A percentile compares a stretch with the other conserved stretches of the same genome.
Conservation (phyloP, 2,113 vertebrate genomes). For the Carassius auratus region DNA sequence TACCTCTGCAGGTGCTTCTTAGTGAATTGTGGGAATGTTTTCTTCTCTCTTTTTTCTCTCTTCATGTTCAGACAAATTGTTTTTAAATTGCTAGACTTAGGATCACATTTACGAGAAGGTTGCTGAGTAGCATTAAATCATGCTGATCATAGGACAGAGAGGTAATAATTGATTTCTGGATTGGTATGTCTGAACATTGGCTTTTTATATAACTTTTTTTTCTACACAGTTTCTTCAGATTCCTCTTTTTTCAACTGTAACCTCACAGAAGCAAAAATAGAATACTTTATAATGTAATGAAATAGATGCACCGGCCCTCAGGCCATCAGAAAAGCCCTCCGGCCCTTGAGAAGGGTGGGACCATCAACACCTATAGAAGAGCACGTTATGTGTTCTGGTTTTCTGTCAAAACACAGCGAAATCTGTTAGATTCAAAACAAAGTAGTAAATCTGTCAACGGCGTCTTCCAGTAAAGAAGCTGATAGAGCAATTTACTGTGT, state of each 20-base stretch:
- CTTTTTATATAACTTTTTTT: not conserved
- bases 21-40: slow-evolving; percentile 22
- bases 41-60: not conserved
- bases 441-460: slow-evolving; percentile 56
- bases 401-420: not conserved
- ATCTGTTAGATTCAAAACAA: slow-evolving; percentile 49
- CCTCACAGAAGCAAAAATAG: not conserved
- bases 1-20: slow-evolving; percentile 13
- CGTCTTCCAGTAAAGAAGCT: slow-evolving; percentile 10
- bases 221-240: not conserved
- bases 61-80: slow-evolving; percentile 26
- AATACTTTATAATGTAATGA: not conserved
- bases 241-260: not conserved
- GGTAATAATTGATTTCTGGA: not conserved
- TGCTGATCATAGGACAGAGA: not conserved
- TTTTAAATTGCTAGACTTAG: slow-evolving; percentile 14
- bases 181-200: not conserved
- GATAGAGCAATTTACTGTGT: slow-evolving; percentile 2
- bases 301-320: not conserved
- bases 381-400: not conserved
- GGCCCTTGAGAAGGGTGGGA: slow-evolving; percentile 10
- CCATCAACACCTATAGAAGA: slow-evolving; percentile 5
- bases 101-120: not conserved
- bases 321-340: slow-evolving; percentile 6
- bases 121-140: slow-evolving; percentile 2